phyloP scores from a whole-genome alignment of 2,888 invertebrate genomes.

The Cosmia pyralina region DNA sequence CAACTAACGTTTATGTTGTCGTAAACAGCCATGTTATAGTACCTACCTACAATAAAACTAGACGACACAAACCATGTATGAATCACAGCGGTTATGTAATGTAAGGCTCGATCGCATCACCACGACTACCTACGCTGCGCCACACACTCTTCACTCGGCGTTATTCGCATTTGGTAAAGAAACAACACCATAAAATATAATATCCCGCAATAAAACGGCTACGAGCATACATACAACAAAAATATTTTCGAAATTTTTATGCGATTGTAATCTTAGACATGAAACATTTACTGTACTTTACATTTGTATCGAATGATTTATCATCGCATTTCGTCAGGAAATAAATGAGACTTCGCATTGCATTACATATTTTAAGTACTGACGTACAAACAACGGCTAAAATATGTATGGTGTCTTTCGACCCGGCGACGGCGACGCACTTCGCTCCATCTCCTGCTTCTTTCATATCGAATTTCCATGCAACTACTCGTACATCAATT shows the following conservation, averaged over 20 bases:
- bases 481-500: constrained; percentile 37
- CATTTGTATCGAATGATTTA: constrained; percentile 51
- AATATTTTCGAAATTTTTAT: constrained; percentile 53
- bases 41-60: constrained; percentile 48
- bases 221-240: constrained; percentile 44
- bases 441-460: constrained; percentile 28
- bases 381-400: constrained; percentile 32
- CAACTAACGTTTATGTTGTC: constrained; percentile 44
- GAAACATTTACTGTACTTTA: constrained; percentile 54
- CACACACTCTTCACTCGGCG: constrained; percentile 13
- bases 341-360: constrained; percentile 40
- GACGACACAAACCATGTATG: constrained; percentile 58
- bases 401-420: constrained; percentile 44
- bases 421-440: constrained; percentile 18
- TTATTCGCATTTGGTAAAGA: constrained; percentile 37
- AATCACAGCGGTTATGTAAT: constrained; percentile 67
- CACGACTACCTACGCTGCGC: constrained; percentile 52
- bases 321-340: constrained; percentile 35
- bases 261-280: constrained; percentile 57
- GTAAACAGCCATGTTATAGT: constrained; percentile 40
- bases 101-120: constrained; percentile 64
- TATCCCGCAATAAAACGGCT: constrained; percentile 52
- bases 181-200: constrained; percentile 39
- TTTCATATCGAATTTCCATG: constrained; percentile 44
- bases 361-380: constrained; percentile 46